A percentile compares a stretch with the other conserved stretches of the same genome.
These are phyloP conservation scores for Tricholauxania praeusta DNA, from an alignment of 2,888 invertebrate species.

Conservation along the genomic window DNA sequence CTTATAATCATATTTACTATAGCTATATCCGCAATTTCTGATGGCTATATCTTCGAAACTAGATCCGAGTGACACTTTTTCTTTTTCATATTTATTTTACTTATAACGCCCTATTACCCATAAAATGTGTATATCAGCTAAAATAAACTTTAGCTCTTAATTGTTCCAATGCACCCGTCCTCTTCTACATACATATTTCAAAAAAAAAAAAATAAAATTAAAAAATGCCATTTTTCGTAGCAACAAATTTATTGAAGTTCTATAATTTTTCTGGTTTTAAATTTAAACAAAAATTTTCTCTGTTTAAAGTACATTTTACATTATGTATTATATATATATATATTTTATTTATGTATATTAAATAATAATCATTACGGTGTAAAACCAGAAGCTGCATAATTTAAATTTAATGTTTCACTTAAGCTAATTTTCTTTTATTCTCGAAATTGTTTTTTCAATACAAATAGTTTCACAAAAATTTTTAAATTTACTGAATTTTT, in stretches of 20 bases:
- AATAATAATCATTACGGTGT: conserved; percentile 34
- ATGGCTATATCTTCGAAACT: no score
- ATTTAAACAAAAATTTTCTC: conserved; percentile 28
- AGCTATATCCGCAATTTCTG: no score
- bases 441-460: conserved; percentile 6
- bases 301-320: conserved; percentile 40
- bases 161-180: no score
- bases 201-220: conserved; percentile 36
- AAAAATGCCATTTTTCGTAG: conserved; percentile 50
- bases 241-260: conserved; percentile 66
- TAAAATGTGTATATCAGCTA: no score
- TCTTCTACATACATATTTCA: not conserved
- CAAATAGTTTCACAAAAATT: conserved; percentile 27
- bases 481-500: conserved; percentile 20
- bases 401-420: conserved; percentile 23
- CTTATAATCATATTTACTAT: no score
- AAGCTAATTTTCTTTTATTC: conserved; percentile 17
- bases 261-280: conserved; percentile 42
- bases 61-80: no score
- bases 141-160: no score
- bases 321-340: conserved; percentile 39
- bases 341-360: conserved; percentile 37
- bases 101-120: no score
- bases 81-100: no score
- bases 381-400: conserved; percentile 23